phyloP scores from a whole-genome alignment of 2,888 invertebrate species.

The Euzophera pinguis region DNA sequence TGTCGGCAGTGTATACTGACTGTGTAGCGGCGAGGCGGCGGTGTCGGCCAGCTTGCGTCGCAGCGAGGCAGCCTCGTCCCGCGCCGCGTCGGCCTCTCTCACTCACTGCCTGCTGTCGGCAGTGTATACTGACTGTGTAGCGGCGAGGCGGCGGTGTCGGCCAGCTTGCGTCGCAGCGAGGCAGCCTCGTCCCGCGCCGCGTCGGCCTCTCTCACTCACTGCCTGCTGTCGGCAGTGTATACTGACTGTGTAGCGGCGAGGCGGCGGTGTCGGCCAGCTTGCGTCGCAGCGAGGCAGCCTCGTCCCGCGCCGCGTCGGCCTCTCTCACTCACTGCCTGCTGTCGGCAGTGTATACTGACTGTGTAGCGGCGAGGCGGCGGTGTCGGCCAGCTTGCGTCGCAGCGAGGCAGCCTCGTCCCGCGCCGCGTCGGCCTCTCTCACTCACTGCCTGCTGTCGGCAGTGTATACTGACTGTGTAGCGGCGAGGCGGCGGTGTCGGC shows the following conservation, averaged over 20 bases:
- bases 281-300: constrained; percentile 56
- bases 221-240: constrained; percentile 90
- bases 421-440: constrained; percentile 89
- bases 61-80: constrained; percentile 59
- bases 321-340: constrained; percentile 89
- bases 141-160: constrained; percentile 53
- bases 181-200: constrained; percentile 79
- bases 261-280: constrained; percentile 53
- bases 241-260: constrained; percentile 39
- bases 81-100: constrained; percentile 88
- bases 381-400: constrained; percentile 55
- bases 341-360: constrained; percentile 82
- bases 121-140: constrained; percentile 61
- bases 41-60: constrained; percentile 56
- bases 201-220: constrained; percentile 89
- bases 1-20: constrained; percentile 82
- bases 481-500: constrained; percentile 56
- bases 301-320: constrained; percentile 84
- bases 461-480: constrained; percentile 37
- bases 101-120: constrained; percentile 88
- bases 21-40: constrained; percentile 46
- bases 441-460: constrained; percentile 89
- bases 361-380: constrained; percentile 48
- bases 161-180: constrained; percentile 54
- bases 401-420: constrained; percentile 59